A percentile compares a stretch with the other conserved stretches of the same genome.
Conservation (phyloP, 2,113 vertebrate species). For the Naja naja region DNA sequence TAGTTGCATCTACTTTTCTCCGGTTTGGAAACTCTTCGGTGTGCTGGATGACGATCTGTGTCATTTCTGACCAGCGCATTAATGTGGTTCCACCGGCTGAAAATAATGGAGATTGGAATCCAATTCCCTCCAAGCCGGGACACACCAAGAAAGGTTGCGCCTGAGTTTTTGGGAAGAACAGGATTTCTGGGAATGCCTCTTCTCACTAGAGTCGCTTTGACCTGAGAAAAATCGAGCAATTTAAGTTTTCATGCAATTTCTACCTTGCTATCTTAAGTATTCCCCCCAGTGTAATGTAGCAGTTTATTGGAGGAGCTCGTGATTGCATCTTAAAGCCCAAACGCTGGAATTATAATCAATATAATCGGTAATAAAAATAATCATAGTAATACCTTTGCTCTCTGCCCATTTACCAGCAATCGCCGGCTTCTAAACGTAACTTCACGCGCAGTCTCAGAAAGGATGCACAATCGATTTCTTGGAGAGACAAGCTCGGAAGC, state of each 20-base stretch:
- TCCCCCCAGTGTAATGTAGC: background rate
- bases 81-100: background rate
- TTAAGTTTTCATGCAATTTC: background rate
- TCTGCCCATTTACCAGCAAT: background rate
- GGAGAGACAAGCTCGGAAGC: background rate
- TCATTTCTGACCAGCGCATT: background rate
- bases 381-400: background rate
- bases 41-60: background rate
- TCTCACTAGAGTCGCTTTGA: background rate
- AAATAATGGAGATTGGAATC: background rate
- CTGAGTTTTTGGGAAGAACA: background rate
- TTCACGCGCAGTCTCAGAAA: background rate
- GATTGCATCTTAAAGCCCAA: background rate
- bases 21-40: background rate
- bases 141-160: background rate
- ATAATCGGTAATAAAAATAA: too few species aligned
- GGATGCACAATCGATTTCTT: background rate
- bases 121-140: background rate
- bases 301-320: background rate
- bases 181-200: background rate
- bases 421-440: too few species aligned
- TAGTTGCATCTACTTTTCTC: background rate
- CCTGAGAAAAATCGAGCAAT: background rate
- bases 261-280: too few species aligned
- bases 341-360: background rate